phyloP scores from a whole-genome alignment of 2,113 vertebrate genomes.

The Uria lomvia region DNA sequence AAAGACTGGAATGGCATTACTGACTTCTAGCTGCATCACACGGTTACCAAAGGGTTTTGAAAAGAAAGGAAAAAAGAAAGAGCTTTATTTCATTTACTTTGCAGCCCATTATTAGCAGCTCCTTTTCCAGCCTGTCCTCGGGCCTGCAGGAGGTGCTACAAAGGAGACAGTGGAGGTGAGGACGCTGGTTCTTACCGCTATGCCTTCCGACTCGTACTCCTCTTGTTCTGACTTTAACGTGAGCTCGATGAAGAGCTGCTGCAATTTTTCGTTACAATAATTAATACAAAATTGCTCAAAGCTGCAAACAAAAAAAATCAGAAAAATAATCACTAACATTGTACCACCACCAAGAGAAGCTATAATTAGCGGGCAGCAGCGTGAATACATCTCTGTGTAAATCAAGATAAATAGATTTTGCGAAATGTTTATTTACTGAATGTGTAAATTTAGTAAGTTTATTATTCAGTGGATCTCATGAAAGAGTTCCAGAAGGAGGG shows the following conservation, averaged over 20 bases:
- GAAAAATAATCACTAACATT: neutral
- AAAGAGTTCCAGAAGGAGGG: neutral
- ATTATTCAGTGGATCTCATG: neutral
- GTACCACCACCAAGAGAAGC: neutral
- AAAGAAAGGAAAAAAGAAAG: neutral
- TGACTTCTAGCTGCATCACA: neutral
- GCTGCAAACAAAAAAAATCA: conserved; percentile 69
- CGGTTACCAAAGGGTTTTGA: neutral
- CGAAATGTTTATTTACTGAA: neutral
- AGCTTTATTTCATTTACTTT: neutral
- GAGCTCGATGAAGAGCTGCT: conserved; percentile 97
- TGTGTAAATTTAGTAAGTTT: neutral
- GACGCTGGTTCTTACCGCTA: conserved; percentile 79
- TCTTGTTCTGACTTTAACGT: conserved; percentile 96
- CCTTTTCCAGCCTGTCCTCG: neutral
- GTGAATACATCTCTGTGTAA: neutral
- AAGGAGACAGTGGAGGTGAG: neutral
- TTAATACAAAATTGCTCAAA: conserved; percentile 99
- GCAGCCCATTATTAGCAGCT: neutral
- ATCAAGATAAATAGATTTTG: neutral
- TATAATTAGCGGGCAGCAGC: neutral
- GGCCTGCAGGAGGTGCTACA: neutral
- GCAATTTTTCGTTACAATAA: conserved; percentile 97
- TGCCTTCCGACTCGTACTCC: conserved; percentile 95
- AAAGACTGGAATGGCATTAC: neutral